Conservation (phyloP, 2,797 vertebrate genomes). For the Mormyrops boulengeri region DNA sequence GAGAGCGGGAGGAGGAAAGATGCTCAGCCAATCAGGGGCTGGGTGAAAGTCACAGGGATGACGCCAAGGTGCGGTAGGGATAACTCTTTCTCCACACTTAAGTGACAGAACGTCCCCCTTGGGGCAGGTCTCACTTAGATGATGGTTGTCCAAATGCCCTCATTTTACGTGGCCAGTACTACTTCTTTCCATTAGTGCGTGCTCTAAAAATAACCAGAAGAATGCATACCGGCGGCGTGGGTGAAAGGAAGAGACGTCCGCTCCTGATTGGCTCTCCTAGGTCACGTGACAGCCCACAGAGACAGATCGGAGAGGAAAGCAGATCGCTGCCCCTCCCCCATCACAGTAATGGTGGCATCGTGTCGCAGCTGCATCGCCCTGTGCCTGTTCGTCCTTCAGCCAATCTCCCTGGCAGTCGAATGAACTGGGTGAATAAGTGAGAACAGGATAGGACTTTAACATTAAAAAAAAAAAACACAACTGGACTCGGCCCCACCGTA, state of each 20-base stretch:
- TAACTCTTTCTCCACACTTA: background rate
- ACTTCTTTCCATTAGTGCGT: background rate
- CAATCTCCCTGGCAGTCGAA: conserved; percentile 1
- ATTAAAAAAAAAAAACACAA: background rate
- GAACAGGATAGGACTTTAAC: background rate
- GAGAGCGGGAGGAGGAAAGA: conserved; percentile 34
- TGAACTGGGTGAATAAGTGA: background rate
- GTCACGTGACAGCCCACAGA: background rate
- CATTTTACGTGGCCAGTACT: background rate
- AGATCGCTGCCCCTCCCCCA: background rate
- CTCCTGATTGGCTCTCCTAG: background rate
- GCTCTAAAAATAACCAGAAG: conserved; percentile 15
- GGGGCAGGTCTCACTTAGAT: background rate
- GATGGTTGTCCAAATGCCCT: background rate
- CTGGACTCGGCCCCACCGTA: background rate
- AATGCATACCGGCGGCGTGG: background rate
- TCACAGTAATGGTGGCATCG: background rate
- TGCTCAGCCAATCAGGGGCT: conserved; percentile 33
- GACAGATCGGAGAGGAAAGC: background rate
- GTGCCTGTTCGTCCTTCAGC: conserved; percentile 23
- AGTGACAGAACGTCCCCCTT: background rate
- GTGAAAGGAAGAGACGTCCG: background rate
- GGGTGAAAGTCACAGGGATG: conserved; percentile 37
- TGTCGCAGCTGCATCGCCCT: background rate
- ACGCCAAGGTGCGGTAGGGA: background rate